These are phyloP conservation scores for Lasioglossum morio DNA, from an alignment of 2,888 invertebrate genomes.

Conservation along the genomic window DNA sequence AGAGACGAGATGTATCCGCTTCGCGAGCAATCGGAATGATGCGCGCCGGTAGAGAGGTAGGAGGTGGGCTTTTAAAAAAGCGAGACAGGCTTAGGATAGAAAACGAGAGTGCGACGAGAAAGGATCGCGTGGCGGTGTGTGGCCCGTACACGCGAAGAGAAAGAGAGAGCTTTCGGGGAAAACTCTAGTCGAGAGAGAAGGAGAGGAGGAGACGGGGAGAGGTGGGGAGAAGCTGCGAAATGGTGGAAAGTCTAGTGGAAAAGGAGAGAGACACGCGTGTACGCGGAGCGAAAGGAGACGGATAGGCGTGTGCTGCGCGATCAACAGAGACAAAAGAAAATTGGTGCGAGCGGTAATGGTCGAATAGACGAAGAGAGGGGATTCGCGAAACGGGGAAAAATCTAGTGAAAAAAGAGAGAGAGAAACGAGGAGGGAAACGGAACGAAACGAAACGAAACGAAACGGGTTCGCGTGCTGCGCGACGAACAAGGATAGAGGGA, in stretches of 20 bases:
- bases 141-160: constrained; percentile 23
- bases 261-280: background rate
- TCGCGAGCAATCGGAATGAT: background rate
- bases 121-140: background rate
- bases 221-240: no score
- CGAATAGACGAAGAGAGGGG: constrained; percentile 28
- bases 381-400: constrained; percentile 1
- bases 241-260: background rate
- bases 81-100: constrained; percentile 31
- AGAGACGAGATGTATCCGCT: background rate
- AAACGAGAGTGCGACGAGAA: constrained; percentile 51
- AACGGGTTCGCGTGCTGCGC: constrained; percentile 13
- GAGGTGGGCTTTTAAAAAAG: background rate
- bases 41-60: background rate
- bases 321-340: background rate
- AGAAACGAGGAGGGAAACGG: constrained; percentile 26
- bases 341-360: constrained; percentile 18
- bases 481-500: background rate
- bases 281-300: constrained; percentile 18
- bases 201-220: no score
- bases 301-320: background rate
- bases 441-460: no score
- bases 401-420: constrained; percentile 18
- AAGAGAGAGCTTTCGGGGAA: background rate
- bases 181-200: no score